A percentile compares a stretch with the other conserved stretches of the same genome.
These are phyloP conservation scores for Hafferia zeledoni DNA, from an alignment of 2,797 vertebrate species.

Conservation along the genomic window DNA sequence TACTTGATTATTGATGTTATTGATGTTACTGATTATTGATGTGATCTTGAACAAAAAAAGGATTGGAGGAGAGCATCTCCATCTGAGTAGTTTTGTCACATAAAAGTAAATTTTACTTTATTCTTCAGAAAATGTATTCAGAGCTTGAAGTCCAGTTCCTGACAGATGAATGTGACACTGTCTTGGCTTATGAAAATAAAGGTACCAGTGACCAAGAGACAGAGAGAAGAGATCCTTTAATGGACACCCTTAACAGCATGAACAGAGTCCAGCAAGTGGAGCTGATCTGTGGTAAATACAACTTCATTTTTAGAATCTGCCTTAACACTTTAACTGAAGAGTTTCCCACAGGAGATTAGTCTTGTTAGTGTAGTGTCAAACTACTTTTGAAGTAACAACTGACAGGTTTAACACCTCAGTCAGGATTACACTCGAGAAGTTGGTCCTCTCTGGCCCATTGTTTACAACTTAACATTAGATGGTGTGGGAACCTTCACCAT, in stretches of 20 bases:
- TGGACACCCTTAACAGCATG: slow-evolving; percentile 88
- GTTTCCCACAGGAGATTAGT: background rate
- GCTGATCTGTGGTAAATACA: slow-evolving; percentile 88
- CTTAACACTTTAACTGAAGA: background rate
- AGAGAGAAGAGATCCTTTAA: slow-evolving; percentile 85
- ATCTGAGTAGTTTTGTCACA: background rate
- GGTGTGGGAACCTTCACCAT: background rate
- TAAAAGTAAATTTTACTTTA: background rate
- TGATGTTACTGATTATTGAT: background rate
- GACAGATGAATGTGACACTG: slow-evolving; percentile 91
- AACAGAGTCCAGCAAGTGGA: slow-evolving; percentile 92
- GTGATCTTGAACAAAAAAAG: background rate
- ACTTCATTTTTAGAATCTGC: background rate
- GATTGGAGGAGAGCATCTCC: background rate
- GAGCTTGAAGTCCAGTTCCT: slow-evolving; percentile 88
- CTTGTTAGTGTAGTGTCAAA: background rate
- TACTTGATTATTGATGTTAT: background rate
- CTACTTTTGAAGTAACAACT: background rate
- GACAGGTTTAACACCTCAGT: background rate
- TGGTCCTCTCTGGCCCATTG: background rate
- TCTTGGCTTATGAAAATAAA: slow-evolving; percentile 92
- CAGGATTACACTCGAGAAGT: background rate
- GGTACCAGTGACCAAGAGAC: slow-evolving; percentile 83
- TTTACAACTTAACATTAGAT: background rate
- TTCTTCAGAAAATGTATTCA: slow-evolving; percentile 84